These are phyloP conservation scores for Dolichotis patagonum DNA, from an alignment of 2,113 vertebrate genomes.

Conservation along the genomic window DNA sequence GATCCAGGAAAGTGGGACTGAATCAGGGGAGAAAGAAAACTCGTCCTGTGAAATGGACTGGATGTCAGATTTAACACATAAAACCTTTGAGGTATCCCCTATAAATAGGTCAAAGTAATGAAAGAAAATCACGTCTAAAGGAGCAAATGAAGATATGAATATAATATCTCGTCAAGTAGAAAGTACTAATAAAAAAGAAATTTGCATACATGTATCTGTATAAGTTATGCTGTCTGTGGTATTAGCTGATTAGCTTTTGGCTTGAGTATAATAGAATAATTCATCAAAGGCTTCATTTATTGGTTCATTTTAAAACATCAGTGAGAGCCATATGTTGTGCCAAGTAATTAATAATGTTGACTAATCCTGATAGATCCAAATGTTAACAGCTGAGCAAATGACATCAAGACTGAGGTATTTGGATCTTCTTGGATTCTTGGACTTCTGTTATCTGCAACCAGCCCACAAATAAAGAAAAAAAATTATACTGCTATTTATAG, in stretches of 20 bases:
- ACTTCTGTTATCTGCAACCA: background rate
- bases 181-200: background rate
- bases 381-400: background rate
- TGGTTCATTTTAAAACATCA: background rate
- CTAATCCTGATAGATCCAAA: background rate
- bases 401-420: background rate
- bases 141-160: background rate
- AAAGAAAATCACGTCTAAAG: background rate
- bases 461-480: background rate
- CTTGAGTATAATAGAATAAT: background rate
- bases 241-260: background rate
- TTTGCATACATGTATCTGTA: background rate
- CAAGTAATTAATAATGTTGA: background rate
- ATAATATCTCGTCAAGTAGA: background rate
- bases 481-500: background rate
- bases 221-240: background rate
- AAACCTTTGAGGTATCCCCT: background rate
- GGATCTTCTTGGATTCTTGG: background rate
- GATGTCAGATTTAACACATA: background rate
- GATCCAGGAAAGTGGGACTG: background rate
- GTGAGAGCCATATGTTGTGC: background rate
- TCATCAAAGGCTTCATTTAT: background rate
- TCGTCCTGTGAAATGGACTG: background rate
- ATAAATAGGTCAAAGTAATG: background rate
- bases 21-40: background rate